A percentile compares a stretch with the other conserved stretches of the same genome.
These are phyloP conservation scores for Ophion slaviceki DNA, from an alignment of 2,888 invertebrate genomes.

Conservation along the genomic window DNA sequence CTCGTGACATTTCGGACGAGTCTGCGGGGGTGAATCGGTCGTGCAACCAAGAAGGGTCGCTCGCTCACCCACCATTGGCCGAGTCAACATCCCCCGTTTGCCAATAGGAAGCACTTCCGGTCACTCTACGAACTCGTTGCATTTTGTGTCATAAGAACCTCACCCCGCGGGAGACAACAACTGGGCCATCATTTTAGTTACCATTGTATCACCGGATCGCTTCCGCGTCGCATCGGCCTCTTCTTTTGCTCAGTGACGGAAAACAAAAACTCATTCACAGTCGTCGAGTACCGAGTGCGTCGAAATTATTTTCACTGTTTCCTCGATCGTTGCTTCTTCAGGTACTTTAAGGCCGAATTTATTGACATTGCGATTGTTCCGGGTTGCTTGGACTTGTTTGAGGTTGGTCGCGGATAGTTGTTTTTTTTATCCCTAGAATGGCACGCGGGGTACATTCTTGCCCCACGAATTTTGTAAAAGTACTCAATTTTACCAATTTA, in stretches of 20 bases:
- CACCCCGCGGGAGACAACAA: slow-evolving; percentile 67
- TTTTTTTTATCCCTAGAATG: neutral
- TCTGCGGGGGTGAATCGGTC: slow-evolving; percentile 64
- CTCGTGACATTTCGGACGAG: slow-evolving; percentile 68
- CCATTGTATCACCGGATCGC: slow-evolving; percentile 77
- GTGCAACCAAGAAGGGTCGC: slow-evolving; percentile 67
- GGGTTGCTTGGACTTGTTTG: neutral
- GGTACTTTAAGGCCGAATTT: neutral
- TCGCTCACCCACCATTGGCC: slow-evolving; percentile 77
- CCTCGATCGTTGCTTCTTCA: neutral
- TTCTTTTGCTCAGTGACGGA: neutral
- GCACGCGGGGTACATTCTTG: too few species aligned
- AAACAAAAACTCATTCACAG: slow-evolving; percentile 18
- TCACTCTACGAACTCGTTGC: slow-evolving; percentile 70
- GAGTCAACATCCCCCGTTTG: slow-evolving; percentile 69
- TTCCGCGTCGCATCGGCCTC: slow-evolving; percentile 76
- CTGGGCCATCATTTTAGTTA: slow-evolving; percentile 78
- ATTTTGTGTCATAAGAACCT: slow-evolving; percentile 74
- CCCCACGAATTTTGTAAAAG: too few species aligned
- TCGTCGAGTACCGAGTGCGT: neutral
- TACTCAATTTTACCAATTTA: too few species aligned
- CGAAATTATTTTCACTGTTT: neutral
- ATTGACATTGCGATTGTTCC: neutral
- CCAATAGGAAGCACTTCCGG: slow-evolving; percentile 77
- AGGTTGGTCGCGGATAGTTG: neutral